Evolutionary conservation across 2,888 invertebrate species (phyloP).

Genomic region (Thecophora atra): DNA sequence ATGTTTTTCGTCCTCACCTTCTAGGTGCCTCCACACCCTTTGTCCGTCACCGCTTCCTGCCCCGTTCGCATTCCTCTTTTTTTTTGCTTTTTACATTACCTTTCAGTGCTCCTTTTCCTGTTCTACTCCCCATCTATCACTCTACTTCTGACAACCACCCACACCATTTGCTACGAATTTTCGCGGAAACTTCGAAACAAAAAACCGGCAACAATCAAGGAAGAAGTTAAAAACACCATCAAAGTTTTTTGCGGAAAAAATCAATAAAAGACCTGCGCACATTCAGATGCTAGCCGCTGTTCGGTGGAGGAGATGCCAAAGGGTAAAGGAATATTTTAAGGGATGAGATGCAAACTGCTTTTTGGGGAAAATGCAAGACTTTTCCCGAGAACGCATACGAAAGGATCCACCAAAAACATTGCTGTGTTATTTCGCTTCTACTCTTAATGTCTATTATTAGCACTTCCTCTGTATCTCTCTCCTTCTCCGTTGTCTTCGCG

Average conservation of each 20-base stretch:
- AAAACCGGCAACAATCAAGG: constrained; percentile 1
- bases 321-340: background rate
- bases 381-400: constrained; percentile 5
- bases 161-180: constrained; percentile 14
- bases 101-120: background rate
- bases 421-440: background rate
- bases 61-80: too few relatives aligned
- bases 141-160: background rate
- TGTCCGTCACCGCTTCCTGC: background rate
- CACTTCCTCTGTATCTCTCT: background rate
- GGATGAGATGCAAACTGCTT: background rate
- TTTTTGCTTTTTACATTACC: too few relatives aligned
- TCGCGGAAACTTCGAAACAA: constrained; percentile 2
- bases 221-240: constrained; percentile 3
- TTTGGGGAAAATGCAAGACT: constrained; percentile 17
- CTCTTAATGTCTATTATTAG: background rate
- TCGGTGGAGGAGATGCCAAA: background rate
- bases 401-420: background rate
- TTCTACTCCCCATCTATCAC: background rate
- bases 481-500: background rate
- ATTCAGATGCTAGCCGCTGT: background rate
- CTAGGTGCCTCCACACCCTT: too few relatives aligned
- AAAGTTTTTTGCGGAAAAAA: constrained; percentile 15
- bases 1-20: too few relatives aligned
- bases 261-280: constrained; percentile 34